A percentile compares a stretch with the other conserved stretches of the same genome.
Conservation (phyloP, 2,888 invertebrate species). For the Meganola albula region DNA sequence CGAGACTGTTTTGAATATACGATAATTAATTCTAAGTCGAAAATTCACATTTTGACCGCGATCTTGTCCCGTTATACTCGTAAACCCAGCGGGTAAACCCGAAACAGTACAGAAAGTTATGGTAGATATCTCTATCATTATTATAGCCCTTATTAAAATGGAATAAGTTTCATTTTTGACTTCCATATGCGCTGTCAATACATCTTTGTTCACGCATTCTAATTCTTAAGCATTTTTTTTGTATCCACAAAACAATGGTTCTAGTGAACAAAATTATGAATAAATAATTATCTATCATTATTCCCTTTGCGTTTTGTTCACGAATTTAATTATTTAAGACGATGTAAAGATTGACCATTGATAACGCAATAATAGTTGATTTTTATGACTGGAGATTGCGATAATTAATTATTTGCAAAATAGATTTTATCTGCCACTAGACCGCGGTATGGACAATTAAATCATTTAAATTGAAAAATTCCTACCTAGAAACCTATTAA, state of each 20-base stretch:
- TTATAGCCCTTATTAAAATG: conserved; percentile 20
- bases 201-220: conserved; percentile 55
- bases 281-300: conserved; percentile 46
- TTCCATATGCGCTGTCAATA: conserved; percentile 1
- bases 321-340: conserved; percentile 27
- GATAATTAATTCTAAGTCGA: conserved; percentile 65
- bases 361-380: conserved; percentile 16
- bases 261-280: conserved; percentile 47
- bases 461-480: too few relatives aligned
- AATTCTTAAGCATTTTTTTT: conserved; percentile 49
- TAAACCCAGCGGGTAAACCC: conserved; percentile 55
- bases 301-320: conserved; percentile 47
- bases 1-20: conserved; percentile 59
- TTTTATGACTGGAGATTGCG: too few relatives aligned
- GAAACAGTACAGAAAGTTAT: conserved; percentile 31
- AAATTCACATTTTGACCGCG: conserved; percentile 59
- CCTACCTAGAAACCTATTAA: too few relatives aligned
- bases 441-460: too few relatives aligned
- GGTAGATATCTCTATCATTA: conserved; percentile 10
- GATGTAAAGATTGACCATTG: conserved; percentile 20
- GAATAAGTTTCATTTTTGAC: conserved; percentile 23
- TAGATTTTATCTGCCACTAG: too few relatives aligned
- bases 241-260: conserved; percentile 51
- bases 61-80: conserved; percentile 62
- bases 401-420: too few relatives aligned